Percentiles rank a stretch among this genome's conserved stretches.
These are phyloP conservation scores for Himalopsyche japonica DNA, from an alignment of 2,888 invertebrate genomes.

Conservation along the genomic window DNA sequence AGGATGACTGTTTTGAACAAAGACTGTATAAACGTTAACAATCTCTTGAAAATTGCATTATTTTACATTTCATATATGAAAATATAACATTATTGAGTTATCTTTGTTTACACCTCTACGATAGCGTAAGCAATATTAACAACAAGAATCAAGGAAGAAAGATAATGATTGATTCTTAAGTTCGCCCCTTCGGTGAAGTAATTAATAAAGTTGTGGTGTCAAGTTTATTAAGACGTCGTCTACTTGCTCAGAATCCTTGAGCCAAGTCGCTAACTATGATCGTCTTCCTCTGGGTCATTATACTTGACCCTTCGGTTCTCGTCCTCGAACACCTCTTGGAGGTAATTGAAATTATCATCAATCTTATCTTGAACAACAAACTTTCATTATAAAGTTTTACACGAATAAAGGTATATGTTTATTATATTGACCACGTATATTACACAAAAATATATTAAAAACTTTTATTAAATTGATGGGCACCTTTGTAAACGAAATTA, in stretches of 20 bases:
- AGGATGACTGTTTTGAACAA: too few relatives aligned
- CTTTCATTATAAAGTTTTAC: slow-evolving; percentile 12
- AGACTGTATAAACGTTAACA: too few relatives aligned
- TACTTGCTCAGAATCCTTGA: slow-evolving; percentile 9
- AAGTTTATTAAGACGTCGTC: slow-evolving; percentile 25
- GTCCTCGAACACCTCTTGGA: slow-evolving; percentile 23
- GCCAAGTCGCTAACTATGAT: slow-evolving; percentile 24
- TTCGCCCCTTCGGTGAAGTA: slow-evolving; percentile 24
- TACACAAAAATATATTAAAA: background rate
- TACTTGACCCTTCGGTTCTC: slow-evolving; percentile 27
- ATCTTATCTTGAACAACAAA: slow-evolving; percentile 36
- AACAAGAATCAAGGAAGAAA: background rate
- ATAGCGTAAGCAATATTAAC: slow-evolving; percentile 18
- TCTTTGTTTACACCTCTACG: too few relatives aligned
- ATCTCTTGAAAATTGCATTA: too few relatives aligned
- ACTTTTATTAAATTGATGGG: too few relatives aligned
- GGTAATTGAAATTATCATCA: slow-evolving; percentile 39
- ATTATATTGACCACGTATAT: background rate
- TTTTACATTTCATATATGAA: too few relatives aligned
- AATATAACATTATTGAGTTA: too few relatives aligned
- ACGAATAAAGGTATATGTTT: background rate
- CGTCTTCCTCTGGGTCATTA: slow-evolving; percentile 27
- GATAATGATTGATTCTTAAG: slow-evolving; percentile 32
- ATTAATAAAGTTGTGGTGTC: slow-evolving; percentile 33
- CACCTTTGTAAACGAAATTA: too few relatives aligned